Evolutionary conservation across 2,797 vertebrate genomes (phyloP).

Genomic region (Coreius guichenoti): DNA sequence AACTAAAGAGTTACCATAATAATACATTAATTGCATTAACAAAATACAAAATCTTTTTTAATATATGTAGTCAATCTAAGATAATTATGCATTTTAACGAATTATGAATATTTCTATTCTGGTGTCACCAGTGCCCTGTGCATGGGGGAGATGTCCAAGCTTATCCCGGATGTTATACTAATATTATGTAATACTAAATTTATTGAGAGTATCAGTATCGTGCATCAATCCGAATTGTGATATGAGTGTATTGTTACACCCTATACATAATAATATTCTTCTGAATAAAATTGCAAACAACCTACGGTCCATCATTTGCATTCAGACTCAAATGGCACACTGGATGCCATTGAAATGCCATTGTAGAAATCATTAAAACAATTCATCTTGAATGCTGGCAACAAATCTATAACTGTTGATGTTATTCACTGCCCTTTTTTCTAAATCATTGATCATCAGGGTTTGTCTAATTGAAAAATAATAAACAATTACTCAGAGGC

Average conservation of each 20-base stretch:
- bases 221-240: neutral
- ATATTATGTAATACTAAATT: neutral
- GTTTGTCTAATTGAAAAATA: constrained; percentile 99
- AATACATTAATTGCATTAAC: neutral
- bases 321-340: constrained; percentile 60
- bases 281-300: constrained; percentile 19
- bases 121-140: neutral
- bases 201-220: neutral
- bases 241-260: neutral
- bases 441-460: constrained; percentile 96
- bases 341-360: constrained; percentile 92
- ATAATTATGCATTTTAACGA: neutral
- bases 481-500: constrained; percentile 99
- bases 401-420: constrained; percentile 97
- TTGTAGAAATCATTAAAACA: constrained; percentile 94
- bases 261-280: neutral
- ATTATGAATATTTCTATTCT: neutral
- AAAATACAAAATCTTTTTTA: neutral
- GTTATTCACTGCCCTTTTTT: constrained; percentile 92
- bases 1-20: no score
- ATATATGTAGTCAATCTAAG: neutral
- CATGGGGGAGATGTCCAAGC: neutral
- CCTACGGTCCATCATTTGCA: constrained; percentile 27
- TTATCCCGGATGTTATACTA: neutral
- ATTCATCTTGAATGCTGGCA: constrained; percentile 87